phyloP scores from a whole-genome alignment of 1,140 invertebrate species.

The Halesus radiatus region DNA sequence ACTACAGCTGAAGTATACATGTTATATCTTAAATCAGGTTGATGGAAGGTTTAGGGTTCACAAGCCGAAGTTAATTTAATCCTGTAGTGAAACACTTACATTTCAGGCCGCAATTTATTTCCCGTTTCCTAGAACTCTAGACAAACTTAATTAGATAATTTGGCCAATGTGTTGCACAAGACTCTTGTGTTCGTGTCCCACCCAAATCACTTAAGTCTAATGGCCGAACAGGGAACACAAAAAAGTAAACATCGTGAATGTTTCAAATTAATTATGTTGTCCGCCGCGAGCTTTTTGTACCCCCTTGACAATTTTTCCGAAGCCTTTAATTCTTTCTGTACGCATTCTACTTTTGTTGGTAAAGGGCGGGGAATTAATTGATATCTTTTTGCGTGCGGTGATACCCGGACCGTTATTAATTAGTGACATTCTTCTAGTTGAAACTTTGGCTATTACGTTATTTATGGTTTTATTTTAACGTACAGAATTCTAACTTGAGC shows the following conservation, averaged over 20 bases:
- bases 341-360: not conserved
- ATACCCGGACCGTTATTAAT: not conserved
- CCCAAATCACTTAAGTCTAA: conserved; percentile 22
- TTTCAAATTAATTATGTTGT: conserved; percentile 41
- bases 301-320: conserved; percentile 16
- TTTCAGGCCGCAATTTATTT: conserved; percentile 5
- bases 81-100: not conserved
- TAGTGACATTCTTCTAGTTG: not conserved
- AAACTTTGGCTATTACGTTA: no score
- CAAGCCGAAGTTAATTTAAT: not conserved
- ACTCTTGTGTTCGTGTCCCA: conserved; percentile 9
- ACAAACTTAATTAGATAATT: conserved; percentile 30
- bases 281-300: not conserved
- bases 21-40: no score
- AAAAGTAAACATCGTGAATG: conserved; percentile 7
- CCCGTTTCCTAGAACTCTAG: not conserved
- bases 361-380: not conserved
- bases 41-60: not conserved
- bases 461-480: no score
- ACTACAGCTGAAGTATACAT: no score
- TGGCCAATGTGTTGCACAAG: conserved; percentile 16
- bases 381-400: no score
- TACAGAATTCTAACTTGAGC: no score
- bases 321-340: not conserved
- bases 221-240: not conserved